These are phyloP conservation scores for Diabrotica virgifera DNA, from an alignment of 1,140 invertebrate genomes.

Conservation along the genomic window DNA sequence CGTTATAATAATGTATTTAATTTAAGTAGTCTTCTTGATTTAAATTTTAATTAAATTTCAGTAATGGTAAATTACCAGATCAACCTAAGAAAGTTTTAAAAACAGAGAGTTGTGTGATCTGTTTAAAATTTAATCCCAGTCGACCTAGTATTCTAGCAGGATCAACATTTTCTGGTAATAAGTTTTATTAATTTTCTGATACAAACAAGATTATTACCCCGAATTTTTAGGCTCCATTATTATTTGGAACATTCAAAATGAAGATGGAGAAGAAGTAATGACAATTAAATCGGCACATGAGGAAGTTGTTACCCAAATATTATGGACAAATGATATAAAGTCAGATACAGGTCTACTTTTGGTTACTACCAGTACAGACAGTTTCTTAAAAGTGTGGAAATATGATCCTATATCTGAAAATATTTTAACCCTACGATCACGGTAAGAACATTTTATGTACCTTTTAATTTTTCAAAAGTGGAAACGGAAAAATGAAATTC, in stretches of 20 bases:
- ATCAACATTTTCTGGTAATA: conserved; percentile 40
- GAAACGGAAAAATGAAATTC: no score
- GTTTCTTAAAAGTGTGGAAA: conserved; percentile 40
- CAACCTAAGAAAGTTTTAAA: conserved; percentile 31
- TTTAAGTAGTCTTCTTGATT: no score
- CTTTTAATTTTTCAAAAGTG: no score
- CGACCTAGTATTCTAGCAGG: conserved; percentile 37
- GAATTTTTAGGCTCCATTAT: conserved; percentile 35
- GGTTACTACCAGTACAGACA: conserved; percentile 42
- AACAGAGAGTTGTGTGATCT: conserved; percentile 37
- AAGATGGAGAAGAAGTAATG: conserved; percentile 37
- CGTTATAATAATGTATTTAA: no score
- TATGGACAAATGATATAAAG: conserved; percentile 40
- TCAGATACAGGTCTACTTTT: conserved; percentile 32
- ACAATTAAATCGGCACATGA: conserved; percentile 35
- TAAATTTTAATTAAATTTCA: conserved; percentile 15
- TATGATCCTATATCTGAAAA: conserved; percentile 26
- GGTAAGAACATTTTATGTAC: background rate
- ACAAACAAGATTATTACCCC: background rate
- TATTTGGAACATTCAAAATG: conserved; percentile 43
- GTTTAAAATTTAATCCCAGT: conserved; percentile 38
- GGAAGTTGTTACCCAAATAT: conserved; percentile 38
- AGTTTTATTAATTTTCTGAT: background rate
- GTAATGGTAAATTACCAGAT: conserved; percentile 34
- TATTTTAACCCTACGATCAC: background rate